Conservation (phyloP, 2,113 vertebrate species). For the Lates calcarifer region DNA sequence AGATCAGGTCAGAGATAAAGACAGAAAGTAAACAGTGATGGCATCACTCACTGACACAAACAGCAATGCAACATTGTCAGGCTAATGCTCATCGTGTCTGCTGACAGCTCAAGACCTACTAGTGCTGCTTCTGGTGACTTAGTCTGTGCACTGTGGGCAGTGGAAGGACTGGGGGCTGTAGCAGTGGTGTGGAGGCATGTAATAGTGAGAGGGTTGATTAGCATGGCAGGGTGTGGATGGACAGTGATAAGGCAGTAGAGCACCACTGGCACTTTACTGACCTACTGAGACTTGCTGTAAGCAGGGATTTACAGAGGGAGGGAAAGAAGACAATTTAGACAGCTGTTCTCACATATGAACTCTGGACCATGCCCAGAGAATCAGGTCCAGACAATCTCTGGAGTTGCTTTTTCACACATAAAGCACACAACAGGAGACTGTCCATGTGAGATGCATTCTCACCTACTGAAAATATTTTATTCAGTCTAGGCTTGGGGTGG, state of each 20-base stretch:
- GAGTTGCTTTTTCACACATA: too few species aligned
- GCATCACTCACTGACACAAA: constrained; percentile 31
- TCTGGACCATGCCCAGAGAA: too few species aligned
- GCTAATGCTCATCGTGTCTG: constrained; percentile 3
- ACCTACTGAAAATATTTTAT: too few species aligned
- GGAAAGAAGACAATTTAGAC: background rate
- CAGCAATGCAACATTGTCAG: constrained; percentile 5
- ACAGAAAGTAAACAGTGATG: constrained; percentile 16
- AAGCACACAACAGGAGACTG: too few species aligned
- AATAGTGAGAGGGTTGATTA: constrained; percentile 17
- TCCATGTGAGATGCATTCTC: too few species aligned
- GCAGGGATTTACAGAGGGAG: background rate
- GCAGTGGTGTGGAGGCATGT: constrained; percentile 6
- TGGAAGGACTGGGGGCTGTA: background rate
- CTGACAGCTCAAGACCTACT: constrained; percentile 18
- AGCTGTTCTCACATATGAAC: too few species aligned
- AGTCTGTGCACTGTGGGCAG: background rate
- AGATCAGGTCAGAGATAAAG: constrained; percentile 3
- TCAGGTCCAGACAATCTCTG: too few species aligned
- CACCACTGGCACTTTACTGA: constrained; percentile 7
- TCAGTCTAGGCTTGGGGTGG: too few species aligned
- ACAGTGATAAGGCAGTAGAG: constrained; percentile 17
- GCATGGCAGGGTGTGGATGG: constrained; percentile 11
- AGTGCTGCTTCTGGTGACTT: constrained; percentile 24
- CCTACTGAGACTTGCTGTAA: background rate